Conservation (phyloP, 2,888 invertebrate species). For the Acanthoscelides obtectus region DNA sequence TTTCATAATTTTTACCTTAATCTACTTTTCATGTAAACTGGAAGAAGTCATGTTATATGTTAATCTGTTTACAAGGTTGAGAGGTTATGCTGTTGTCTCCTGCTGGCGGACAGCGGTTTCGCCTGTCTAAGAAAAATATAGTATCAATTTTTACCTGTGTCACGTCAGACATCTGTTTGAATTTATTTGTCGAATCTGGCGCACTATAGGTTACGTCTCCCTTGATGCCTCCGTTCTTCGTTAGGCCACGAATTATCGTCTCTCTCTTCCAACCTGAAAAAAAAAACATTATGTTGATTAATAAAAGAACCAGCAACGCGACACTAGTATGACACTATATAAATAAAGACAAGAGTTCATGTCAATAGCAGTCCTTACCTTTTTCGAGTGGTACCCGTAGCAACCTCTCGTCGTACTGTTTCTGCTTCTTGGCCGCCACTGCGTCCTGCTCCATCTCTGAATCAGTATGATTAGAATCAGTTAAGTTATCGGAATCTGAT, state of each 20-base stretch:
- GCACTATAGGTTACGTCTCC: constrained; percentile 92
- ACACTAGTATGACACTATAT: not conserved
- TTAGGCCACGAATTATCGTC: constrained; percentile 82
- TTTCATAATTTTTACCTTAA: too few species aligned
- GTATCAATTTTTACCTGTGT: constrained; percentile 49
- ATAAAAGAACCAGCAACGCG: not conserved
- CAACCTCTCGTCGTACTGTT: constrained; percentile 55
- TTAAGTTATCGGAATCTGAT: constrained; percentile 57
- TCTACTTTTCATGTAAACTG: too few species aligned
- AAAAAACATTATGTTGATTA: not conserved
- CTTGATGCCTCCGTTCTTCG: constrained; percentile 78
- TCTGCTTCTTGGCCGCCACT: constrained; percentile 44
- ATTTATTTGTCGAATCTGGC: constrained; percentile 56
- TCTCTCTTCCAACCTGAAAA: constrained; percentile 82
- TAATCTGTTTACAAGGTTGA: too few species aligned
- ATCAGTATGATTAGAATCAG: constrained; percentile 56
- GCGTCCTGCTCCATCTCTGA: constrained; percentile 51
- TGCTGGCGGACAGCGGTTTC: too few species aligned
- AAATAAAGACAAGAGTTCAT: constrained; percentile 2
- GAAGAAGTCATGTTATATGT: too few species aligned
- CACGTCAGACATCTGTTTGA: constrained; percentile 62
- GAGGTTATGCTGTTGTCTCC: too few species aligned
- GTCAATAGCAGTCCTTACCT: too few species aligned
- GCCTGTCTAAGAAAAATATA: not conserved
- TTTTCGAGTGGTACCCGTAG: constrained; percentile 61